These are phyloP conservation scores for Ascidia mentula DNA, from an alignment of 23 tunicate species.

Conservation along the genomic window DNA sequence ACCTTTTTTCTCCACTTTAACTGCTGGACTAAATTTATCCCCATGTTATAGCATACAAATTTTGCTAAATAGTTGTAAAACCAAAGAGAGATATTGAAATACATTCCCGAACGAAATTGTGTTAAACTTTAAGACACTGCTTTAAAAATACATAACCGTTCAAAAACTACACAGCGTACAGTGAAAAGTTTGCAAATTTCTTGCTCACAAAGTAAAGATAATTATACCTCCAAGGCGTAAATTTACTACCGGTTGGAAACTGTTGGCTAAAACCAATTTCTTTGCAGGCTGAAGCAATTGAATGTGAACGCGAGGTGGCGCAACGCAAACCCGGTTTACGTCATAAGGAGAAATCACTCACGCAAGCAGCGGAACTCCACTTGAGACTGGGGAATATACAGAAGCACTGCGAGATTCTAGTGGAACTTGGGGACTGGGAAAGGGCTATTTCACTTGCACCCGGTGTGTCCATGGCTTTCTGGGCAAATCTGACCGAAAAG, in stretches of 20 bases:
- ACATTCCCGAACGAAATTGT: too few species aligned
- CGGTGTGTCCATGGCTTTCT: conserved; percentile 65
- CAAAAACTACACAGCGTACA: too few species aligned
- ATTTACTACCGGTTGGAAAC: neutral
- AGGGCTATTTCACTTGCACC: conserved; percentile 84
- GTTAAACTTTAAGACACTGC: too few species aligned
- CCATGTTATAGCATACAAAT: too few species aligned
- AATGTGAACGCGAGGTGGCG: conserved; percentile 33
- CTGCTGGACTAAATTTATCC: too few species aligned
- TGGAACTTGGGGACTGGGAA: conserved; percentile 79
- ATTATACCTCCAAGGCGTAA: too few species aligned
- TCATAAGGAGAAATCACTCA: conserved; percentile 39
- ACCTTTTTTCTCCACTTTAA: too few species aligned
- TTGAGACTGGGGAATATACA: conserved; percentile 62
- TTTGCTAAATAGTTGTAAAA: too few species aligned
- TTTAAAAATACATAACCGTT: too few species aligned
- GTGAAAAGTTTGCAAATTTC: too few species aligned
- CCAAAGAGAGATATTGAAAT: too few species aligned
- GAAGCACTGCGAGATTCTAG: conserved; percentile 65
- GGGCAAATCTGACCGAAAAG: conserved; percentile 52
- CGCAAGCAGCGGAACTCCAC: conserved; percentile 54
- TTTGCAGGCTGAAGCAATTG: conserved; percentile 62
- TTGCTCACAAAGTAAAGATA: too few species aligned
- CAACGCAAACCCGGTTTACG: conserved; percentile 44
- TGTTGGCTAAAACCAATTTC: neutral